These are phyloP conservation scores for Rhagophthalmus giganteus DNA, from an alignment of 2,888 invertebrate species.

Conservation along the genomic window DNA sequence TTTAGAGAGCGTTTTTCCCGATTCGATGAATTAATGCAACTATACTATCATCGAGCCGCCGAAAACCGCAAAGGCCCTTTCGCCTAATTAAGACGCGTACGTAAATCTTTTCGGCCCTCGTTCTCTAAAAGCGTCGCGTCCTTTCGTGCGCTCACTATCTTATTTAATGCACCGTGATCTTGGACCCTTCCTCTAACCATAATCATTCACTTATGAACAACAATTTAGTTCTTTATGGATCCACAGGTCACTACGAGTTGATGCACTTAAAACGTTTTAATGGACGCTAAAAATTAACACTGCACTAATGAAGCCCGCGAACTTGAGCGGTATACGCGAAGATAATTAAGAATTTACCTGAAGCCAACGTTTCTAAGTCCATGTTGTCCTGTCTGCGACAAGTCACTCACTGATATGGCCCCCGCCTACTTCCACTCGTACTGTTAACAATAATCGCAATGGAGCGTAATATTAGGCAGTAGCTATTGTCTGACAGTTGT, in stretches of 20 bases:
- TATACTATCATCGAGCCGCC: too few relatives aligned
- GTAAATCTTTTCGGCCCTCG: too few relatives aligned
- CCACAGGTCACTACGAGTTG: conserved; percentile 34
- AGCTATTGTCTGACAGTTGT: conserved; percentile 31
- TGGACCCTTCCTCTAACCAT: conserved; percentile 33
- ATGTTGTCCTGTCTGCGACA: conserved; percentile 41
- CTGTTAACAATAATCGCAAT: conserved; percentile 33
- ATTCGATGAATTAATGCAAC: too few relatives aligned
- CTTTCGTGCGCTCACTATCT: conserved; percentile 22
- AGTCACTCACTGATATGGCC: conserved; percentile 43
- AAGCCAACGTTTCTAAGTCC: conserved; percentile 52
- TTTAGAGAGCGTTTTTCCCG: too few relatives aligned
- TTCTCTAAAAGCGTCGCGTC: conserved; percentile 8
- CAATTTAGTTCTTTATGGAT: conserved; percentile 40
- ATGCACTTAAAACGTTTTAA: conserved; percentile 28
- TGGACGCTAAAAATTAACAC: conserved; percentile 21
- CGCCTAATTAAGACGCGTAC: too few relatives aligned
- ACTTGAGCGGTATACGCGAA: conserved; percentile 21
- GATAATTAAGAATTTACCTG: conserved; percentile 48
- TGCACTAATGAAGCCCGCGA: conserved; percentile 16
- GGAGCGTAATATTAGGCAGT: conserved; percentile 40
- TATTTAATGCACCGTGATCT: conserved; percentile 26
- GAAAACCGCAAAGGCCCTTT: too few relatives aligned
- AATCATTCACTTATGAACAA: conserved; percentile 50
- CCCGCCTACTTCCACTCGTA: conserved; percentile 37